phyloP scores from a whole-genome alignment of 2,888 invertebrate genomes.

The Neoaliturus tenellus region DNA sequence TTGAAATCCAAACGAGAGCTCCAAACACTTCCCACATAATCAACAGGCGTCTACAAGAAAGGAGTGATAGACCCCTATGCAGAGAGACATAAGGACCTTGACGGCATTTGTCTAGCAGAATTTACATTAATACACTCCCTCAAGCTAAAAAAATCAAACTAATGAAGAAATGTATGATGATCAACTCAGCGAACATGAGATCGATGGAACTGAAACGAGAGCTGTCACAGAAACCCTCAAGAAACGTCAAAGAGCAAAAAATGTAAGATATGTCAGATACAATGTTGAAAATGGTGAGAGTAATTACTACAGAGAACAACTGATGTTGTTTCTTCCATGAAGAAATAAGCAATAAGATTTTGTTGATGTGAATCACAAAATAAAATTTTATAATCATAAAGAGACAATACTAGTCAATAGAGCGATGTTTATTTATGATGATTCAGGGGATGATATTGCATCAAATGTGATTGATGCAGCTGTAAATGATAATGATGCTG shows the following conservation, averaged over 20 bases:
- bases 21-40: not conserved
- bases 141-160: not conserved
- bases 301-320: slow-evolving; percentile 48
- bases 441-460: not conserved
- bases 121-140: slow-evolving; percentile 63
- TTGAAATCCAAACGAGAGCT: not conserved
- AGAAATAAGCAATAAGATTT: slow-evolving; percentile 62
- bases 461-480: not conserved
- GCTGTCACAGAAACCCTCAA: not conserved
- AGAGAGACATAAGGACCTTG: slow-evolving; percentile 65
- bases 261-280: slow-evolving; percentile 31
- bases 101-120: slow-evolving; percentile 68
- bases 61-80: slow-evolving; percentile 67
- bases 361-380: slow-evolving; percentile 46
- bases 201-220: not conserved
- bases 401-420: slow-evolving; percentile 1
- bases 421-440: slow-evolving; percentile 1
- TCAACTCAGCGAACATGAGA: not conserved
- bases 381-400: slow-evolving; percentile 10
- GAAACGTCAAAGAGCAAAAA: slow-evolving; percentile 10
- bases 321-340: slow-evolving; percentile 63
- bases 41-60: slow-evolving; percentile 43
- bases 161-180: not conserved
- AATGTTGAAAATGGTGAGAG: slow-evolving; percentile 31
- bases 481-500: not conserved